Base-by-base conservation (phyloP, 2,797 vertebrate species). In the Channallabes apus region DNA sequence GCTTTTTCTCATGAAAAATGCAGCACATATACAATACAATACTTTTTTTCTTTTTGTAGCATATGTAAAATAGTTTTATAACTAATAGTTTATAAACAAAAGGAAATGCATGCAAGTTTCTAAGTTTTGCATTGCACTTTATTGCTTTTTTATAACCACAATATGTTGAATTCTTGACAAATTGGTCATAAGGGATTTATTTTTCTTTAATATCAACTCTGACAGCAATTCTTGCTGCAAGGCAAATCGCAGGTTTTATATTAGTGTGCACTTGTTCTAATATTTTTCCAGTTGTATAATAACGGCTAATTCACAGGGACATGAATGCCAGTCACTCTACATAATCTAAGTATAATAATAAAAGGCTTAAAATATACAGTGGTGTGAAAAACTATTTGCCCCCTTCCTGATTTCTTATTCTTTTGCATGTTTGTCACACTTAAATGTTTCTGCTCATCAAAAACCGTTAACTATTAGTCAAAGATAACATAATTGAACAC, bases 281-380 rank as follows among this genome's bases (percentile, higher is more conserved):
- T 59, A 78, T 1, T 3, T 56, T 76, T 29, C 18, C 7, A 0
- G 3, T 76, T 76, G 29, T 17, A 51, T 62, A 56, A 75, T 54
- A 75, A 56, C 18, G 14, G 17, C 15, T 56, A 56, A 29, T 75
- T 75, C 72, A 27, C 71, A 54, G 71, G 24, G 46, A 27, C 71
- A n/a, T 75, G 12, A 54, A 75, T 54, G 71, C 41, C 24, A 27
- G 41, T 73, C 71, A 73, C n/a, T 51, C 71, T n/a, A 20, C 17
- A 29, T 76, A 76, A 56, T 76, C 51, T n/a, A 27, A 76, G 15
- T 76, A 8, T 54, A 75, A 56, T 75, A 75, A 27, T 56, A 76
- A 77, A 76, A 29, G 51, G 1, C 6, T 54, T 75, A 75, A 75
- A 73, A 75, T 56, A 1, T n/a, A n/a, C n/a, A n/a, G n/a, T n/a